Evolutionary conservation across 2,888 invertebrate species (phyloP).

Genomic region (Brachyopa scutellaris): DNA sequence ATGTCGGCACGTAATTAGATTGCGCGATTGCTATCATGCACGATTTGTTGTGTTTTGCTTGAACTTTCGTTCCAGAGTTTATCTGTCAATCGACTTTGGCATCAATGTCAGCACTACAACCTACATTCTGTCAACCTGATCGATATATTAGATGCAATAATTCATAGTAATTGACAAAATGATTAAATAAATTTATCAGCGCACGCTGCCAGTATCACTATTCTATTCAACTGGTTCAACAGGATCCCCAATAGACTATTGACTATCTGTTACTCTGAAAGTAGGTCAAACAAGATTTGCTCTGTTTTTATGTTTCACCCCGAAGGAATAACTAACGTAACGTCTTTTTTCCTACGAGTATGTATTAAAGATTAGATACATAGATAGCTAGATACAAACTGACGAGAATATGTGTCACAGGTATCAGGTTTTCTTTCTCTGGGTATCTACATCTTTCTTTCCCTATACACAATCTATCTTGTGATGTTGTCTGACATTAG

Average conservation of each 20-base stretch:
- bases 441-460: background rate
- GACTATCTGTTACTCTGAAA: background rate
- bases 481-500: constrained; percentile 50
- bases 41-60: too few relatives aligned
- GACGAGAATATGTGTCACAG: constrained; percentile 44
- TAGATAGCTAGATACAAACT: too few relatives aligned
- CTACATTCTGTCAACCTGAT: background rate
- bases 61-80: too few relatives aligned
- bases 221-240: background rate
- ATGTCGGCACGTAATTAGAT: too few relatives aligned
- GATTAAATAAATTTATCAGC: background rate
- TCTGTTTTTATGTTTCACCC: constrained; percentile 27
- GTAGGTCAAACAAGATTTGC: constrained; percentile 20
- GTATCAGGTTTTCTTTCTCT: constrained; percentile 64
- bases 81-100: too few relatives aligned
- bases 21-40: too few relatives aligned
- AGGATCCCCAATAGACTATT: constrained; percentile 5
- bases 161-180: background rate
- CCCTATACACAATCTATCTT: constrained; percentile 41
- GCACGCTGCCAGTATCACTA: background rate
- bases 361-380: too few relatives aligned
- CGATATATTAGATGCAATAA: background rate
- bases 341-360: too few relatives aligned
- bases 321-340: background rate
- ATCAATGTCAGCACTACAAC: background rate